Conservation (phyloP, 1,140 invertebrate species). For the Sinonovacula constricta region DNA sequence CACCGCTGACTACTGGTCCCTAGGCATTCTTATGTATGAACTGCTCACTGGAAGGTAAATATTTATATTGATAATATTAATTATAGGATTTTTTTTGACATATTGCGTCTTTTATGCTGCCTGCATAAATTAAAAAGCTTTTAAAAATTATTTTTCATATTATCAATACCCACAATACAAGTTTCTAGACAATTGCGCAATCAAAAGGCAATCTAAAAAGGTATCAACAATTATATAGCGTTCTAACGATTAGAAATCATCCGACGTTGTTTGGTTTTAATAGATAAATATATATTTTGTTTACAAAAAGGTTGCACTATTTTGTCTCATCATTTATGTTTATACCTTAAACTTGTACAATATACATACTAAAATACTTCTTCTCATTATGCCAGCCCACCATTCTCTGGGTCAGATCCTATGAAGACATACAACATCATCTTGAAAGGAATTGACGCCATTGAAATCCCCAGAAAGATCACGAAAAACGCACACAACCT, state of each 20-base stretch:
- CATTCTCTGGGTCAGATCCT: constrained; percentile 96
- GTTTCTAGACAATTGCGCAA: too few species aligned
- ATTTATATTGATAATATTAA: too few species aligned
- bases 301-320: not conserved
- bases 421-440: constrained; percentile 99
- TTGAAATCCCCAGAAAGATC: constrained; percentile 95
- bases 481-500: constrained; percentile 94
- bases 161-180: too few species aligned
- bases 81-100: too few species aligned
- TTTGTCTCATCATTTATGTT: constrained; percentile 1
- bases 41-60: constrained; percentile 90
- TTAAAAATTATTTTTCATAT: too few species aligned
- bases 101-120: too few species aligned
- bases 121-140: too few species aligned
- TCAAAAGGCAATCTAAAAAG: too few species aligned
- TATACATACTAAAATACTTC: not conserved
- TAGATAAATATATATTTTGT: too few species aligned
- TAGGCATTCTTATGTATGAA: constrained; percentile 96
- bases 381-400: constrained; percentile 84
- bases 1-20: constrained; percentile 96
- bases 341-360: not conserved
- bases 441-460: constrained; percentile 98
- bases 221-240: too few species aligned
- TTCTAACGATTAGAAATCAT: too few species aligned
- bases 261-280: too few species aligned